These are phyloP conservation scores for Drosophila neocordata DNA, from an alignment of 1,140 invertebrate species.

Conservation along the genomic window DNA sequence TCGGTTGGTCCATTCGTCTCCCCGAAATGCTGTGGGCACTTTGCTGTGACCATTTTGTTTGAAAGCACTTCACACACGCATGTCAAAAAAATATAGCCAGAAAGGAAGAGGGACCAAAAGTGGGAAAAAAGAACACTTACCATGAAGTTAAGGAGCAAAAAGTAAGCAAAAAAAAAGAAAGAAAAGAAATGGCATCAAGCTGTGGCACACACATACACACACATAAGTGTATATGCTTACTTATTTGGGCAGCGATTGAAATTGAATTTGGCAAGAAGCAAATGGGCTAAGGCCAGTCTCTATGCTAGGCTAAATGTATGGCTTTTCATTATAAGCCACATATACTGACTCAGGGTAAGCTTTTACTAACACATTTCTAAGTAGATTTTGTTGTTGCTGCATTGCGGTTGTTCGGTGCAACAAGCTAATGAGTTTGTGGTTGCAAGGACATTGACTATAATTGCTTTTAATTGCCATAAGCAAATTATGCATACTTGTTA, in stretches of 20 bases:
- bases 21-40: conserved; percentile 41
- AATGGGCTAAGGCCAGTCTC: conserved; percentile 3
- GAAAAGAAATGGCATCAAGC: conserved; percentile 53
- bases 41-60: conserved; percentile 61
- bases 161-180: conserved; percentile 2
- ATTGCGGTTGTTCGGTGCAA: conserved; percentile 70
- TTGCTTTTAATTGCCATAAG: conserved; percentile 80
- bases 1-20: background rate
- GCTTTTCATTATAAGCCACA: conserved; percentile 27
- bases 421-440: conserved; percentile 80
- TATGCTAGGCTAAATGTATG: conserved; percentile 28
- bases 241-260: conserved; percentile 49
- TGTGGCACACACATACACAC: conserved; percentile 27
- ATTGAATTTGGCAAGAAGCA: conserved; percentile 43
- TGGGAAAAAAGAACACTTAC: conserved; percentile 15
- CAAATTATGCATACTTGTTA: conserved; percentile 73
- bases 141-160: background rate
- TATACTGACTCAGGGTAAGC: background rate
- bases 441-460: conserved; percentile 70
- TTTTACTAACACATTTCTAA: conserved; percentile 27
- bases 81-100: conserved; percentile 55
- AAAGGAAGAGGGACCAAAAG: conserved; percentile 15
- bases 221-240: background rate
- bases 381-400: conserved; percentile 40
- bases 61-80: conserved; percentile 65